phyloP scores from a whole-genome alignment of 2,888 invertebrate species.

The Spodoptera littoralis region DNA sequence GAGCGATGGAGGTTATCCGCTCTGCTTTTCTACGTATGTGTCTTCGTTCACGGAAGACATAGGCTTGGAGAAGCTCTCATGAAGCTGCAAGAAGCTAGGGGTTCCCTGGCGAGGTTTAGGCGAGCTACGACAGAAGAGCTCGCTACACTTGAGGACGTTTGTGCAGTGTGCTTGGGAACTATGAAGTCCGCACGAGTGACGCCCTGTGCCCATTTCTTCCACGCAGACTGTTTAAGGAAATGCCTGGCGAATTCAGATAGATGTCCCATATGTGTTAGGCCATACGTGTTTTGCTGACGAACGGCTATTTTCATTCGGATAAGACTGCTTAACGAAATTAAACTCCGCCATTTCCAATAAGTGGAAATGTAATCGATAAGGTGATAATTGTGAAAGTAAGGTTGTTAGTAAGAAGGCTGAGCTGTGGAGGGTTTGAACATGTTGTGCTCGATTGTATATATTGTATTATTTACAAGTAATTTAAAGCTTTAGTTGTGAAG shows the following conservation, averaged over 20 bases:
- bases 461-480: conserved; percentile 32
- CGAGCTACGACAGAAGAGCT: conserved; percentile 91
- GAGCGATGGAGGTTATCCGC: conserved; percentile 89
- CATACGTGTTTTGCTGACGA: conserved; percentile 88
- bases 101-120: conserved; percentile 90
- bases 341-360: conserved; percentile 49
- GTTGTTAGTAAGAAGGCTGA: conserved; percentile 22
- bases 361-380: conserved; percentile 49
- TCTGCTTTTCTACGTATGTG: conserved; percentile 90
- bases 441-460: conserved; percentile 22
- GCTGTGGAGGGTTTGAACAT: background rate
- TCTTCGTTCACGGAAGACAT: conserved; percentile 91
- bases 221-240: conserved; percentile 92
- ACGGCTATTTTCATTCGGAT: conserved; percentile 54
- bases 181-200: conserved; percentile 93
- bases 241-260: conserved; percentile 92
- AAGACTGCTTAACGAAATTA: conserved; percentile 71
- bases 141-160: conserved; percentile 92
- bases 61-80: conserved; percentile 87
- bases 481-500: conserved; percentile 15
- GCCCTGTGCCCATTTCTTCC: conserved; percentile 94
- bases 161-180: conserved; percentile 92
- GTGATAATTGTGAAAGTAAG: conserved; percentile 34
- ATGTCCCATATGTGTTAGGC: conserved; percentile 93
- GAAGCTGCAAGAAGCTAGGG: conserved; percentile 89